Percentiles rank a stretch among this genome's conserved stretches.
phyloP scores from a whole-genome alignment of 2,888 invertebrate species.

The Melinopterus prodromus region DNA sequence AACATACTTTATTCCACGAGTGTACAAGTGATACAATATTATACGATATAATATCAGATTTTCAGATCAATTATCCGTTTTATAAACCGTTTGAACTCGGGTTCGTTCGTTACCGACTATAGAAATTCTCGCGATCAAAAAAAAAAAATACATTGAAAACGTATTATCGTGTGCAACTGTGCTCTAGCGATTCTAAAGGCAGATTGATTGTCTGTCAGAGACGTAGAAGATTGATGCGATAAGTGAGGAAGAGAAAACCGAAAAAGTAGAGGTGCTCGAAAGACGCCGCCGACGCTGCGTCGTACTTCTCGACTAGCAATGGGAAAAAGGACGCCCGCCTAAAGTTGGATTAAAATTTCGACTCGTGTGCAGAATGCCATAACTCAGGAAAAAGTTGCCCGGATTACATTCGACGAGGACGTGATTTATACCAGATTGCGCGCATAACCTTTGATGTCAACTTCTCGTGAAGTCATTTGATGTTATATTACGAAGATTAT shows the following conservation, averaged over 20 bases:
- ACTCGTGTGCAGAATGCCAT: neutral
- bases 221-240: slow-evolving; percentile 54
- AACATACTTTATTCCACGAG: too few relatives aligned
- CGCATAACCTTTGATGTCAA: neutral
- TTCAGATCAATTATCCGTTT: slow-evolving; percentile 19
- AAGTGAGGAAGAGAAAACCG: slow-evolving; percentile 44
- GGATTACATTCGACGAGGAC: neutral
- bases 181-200: slow-evolving; percentile 46
- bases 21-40: too few relatives aligned
- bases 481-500: neutral
- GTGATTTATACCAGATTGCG: neutral
- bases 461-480: neutral
- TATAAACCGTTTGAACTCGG: slow-evolving; percentile 19
- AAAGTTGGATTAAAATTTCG: slow-evolving; percentile 4
- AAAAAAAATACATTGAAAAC: slow-evolving; percentile 53
- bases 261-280: neutral
- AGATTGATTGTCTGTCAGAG: slow-evolving; percentile 56
- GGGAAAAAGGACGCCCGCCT: neutral
- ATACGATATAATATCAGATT: too few relatives aligned
- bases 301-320: neutral
- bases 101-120: neutral
- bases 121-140: slow-evolving; percentile 40
- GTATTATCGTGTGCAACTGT: slow-evolving; percentile 48
- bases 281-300: neutral
- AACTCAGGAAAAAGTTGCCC: neutral